Percentiles rank a stretch among this genome's conserved stretches.
Evolutionary conservation across 2,888 invertebrate species (phyloP).

Genomic region (Punctoribates punctum): DNA sequence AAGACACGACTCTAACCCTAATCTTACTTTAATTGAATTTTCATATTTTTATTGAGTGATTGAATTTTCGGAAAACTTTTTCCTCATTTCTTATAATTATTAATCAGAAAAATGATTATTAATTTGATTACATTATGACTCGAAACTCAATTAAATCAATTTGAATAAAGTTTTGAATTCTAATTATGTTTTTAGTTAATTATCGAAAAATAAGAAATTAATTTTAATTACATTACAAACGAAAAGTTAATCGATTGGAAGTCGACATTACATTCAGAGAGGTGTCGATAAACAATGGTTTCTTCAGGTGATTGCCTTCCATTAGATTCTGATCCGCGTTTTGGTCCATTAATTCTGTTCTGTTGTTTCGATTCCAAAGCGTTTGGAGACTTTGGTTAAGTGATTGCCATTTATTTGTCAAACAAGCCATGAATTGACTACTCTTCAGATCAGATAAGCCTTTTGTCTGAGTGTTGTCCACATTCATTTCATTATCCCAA

Average conservation of each 20-base stretch:
- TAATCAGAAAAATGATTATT: no score
- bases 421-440: background rate
- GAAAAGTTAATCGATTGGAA: background rate
- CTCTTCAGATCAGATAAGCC: background rate
- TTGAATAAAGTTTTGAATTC: background rate
- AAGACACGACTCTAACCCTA: no score
- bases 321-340: no score
- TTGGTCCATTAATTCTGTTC: background rate
- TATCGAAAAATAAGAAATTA: background rate
- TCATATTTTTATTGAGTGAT: background rate
- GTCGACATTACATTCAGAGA: background rate
- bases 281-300: background rate
- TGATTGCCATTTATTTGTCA: constrained; percentile 2
- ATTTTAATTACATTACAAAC: background rate
- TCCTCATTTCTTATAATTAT: no score
- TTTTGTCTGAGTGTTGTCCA: background rate
- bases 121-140: no score
- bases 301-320: background rate
- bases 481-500: background rate
- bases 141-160: background rate
- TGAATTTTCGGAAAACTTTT: no score
- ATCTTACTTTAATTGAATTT: no score
- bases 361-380: no score
- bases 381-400: background rate
- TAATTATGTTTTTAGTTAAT: background rate